Percentiles rank a stretch among this genome's conserved stretches.
Evolutionary conservation across 2,797 vertebrate genomes (phyloP).

Genomic region (Gambelia wislizenii): DNA sequence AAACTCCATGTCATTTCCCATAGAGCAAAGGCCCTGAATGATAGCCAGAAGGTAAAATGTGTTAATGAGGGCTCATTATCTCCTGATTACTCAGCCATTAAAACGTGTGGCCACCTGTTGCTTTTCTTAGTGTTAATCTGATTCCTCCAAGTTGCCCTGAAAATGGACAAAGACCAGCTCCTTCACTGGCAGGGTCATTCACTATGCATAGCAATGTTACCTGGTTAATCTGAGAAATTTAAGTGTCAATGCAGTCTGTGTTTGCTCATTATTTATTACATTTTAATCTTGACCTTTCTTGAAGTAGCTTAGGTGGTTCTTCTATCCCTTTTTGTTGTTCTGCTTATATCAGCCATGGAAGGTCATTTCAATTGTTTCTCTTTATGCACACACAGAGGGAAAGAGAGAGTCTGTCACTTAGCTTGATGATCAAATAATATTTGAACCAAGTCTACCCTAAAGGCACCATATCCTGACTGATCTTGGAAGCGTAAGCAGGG

Average conservation of each 20-base stretch:
- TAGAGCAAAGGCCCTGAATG: background rate
- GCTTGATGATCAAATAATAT: background rate
- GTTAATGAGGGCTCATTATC: constrained; percentile 57
- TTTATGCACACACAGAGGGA: too few relatives aligned
- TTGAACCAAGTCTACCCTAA: background rate
- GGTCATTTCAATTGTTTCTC: background rate
- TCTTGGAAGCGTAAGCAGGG: too few relatives aligned
- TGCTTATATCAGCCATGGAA: background rate
- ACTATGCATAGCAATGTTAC: background rate
- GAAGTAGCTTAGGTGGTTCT: background rate
- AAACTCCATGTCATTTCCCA: background rate
- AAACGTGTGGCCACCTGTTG: constrained; percentile 53
- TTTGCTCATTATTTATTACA: background rate
- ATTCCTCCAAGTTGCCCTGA: constrained; percentile 34
- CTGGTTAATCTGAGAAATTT: background rate
- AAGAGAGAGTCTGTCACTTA: background rate
- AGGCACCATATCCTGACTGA: too few relatives aligned
- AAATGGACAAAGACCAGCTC: background rate
- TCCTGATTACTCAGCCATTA: constrained; percentile 51
- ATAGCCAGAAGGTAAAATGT: constrained; percentile 32
- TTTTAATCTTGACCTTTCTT: background rate
- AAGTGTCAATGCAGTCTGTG: background rate
- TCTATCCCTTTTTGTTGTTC: background rate
- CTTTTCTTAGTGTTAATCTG: constrained; percentile 24
- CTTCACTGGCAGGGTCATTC: background rate